Evolutionary conservation across 2,797 vertebrate genomes (phyloP), one percentile per base, ranked within the genome.

Genomic region (Crocodylus rhombifer): DNA sequence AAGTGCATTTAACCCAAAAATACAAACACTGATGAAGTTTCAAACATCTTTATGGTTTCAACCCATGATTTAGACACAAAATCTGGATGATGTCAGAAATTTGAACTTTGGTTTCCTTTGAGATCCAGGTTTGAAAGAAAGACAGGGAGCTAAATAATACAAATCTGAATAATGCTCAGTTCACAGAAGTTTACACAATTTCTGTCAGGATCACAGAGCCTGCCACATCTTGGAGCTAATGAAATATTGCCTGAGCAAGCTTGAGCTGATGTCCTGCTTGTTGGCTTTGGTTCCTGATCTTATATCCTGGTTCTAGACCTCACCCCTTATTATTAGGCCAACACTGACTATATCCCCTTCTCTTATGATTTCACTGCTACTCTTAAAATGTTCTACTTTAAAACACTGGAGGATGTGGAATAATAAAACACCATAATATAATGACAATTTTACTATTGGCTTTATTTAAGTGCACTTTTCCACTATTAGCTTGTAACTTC

Each of bases 141-240:
- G 62, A 33, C 82, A n/a, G 13, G 4, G 77, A 80, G 16, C 74
- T 77, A n/a, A 21, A 5, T 82, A 77, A 64, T 16, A 80, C 2
- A 87, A 87, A 87, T 80, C 33, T 33, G 81, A 69, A 82, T 16
- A 92, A 92, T 91, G 80, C 84, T 82, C 78, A 13, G 2, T 55
- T 86, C 58, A 73, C 5, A 77, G 42, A 51, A 91, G 15, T 4
- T 77, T 82, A 25, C 42, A 36, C 42, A 51, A 88, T 42, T 3
- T 36, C 33, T 7, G 33, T 7, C 4, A 77, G 9, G 42, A 51
- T 11, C 14, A 20, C 20, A 75, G 18, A 64, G 56, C 20, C 61
- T 0, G 0, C 62, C 2, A 18, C 4, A 84, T 8, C 15, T 4
- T 1, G 30, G 51, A 11, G 69, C 11, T 2, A 1, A 7, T 64